phyloP scores from a whole-genome alignment of 2,888 invertebrate species.

The Sesia apiformis region DNA sequence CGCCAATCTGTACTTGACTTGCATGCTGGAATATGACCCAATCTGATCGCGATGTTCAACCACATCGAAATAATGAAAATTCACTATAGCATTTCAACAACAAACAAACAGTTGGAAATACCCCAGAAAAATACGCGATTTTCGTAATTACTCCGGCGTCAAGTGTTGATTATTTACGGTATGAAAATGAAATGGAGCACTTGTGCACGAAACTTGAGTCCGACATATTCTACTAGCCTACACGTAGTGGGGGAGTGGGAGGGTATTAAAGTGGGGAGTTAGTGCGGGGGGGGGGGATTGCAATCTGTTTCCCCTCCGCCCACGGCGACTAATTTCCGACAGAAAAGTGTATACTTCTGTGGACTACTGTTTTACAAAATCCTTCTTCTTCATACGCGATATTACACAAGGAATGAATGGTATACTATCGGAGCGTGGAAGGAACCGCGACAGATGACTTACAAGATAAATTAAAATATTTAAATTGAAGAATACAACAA shows the following conservation, averaged over 20 bases:
- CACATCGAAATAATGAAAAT: too few relatives aligned
- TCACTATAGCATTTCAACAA: too few relatives aligned
- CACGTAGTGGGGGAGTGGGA: conserved; percentile 15
- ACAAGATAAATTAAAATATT: too few relatives aligned
- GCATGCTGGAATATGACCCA: too few relatives aligned
- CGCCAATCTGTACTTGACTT: too few relatives aligned
- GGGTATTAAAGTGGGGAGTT: conserved; percentile 29
- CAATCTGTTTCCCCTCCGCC: conserved; percentile 36
- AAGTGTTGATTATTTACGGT: background rate
- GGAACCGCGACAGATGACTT: too few relatives aligned
- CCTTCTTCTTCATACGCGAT: background rate
- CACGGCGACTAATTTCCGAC: conserved; percentile 70
- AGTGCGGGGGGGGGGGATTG: conserved; percentile 12
- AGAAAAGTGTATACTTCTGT: conserved; percentile 31
- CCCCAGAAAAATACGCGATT: background rate
- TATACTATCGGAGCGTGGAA: too few relatives aligned
- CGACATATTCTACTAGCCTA: conserved; percentile 39
- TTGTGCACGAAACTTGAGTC: conserved; percentile 46
- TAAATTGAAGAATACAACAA: too few relatives aligned
- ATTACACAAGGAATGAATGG: background rate
- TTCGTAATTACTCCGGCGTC: background rate
- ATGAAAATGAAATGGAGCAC: conserved; percentile 17
- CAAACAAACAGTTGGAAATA: background rate
- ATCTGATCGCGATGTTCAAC: too few relatives aligned
- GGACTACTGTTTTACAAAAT: conserved; percentile 19